Evolutionary conservation across 2,888 invertebrate species (phyloP), one percentile per base, ranked within the genome.

Genomic region (Tenthredo livida): DNA sequence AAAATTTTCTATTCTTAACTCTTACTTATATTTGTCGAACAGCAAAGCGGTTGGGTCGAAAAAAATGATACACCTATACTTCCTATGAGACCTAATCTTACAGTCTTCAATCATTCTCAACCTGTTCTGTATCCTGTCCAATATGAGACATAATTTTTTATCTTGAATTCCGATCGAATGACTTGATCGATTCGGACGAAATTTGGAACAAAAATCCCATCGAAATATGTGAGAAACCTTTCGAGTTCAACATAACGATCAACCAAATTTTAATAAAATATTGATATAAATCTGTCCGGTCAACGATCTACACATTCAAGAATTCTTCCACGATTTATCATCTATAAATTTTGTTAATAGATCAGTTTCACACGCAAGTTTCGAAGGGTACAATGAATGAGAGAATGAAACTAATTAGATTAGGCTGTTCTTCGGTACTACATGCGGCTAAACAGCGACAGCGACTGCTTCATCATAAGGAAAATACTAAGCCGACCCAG

Each of bases 371-470:
- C 50, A 50, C 6, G 17, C 17, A 50, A 50, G 17, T 50, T 6
- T 2, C 6, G 17, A 50, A 5, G 17, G 50, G 33, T 50, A n/a
- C 17, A 50, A n/a, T n/a, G 6, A 17, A 17, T n/a, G n/a, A 50
- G n/a, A n/a, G 5, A 50, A 50, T 17, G 17, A n/a, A n/a, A 50
- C 50, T 50, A n/a, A 17, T 50, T 50, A 50, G n/a, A 50, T 50
- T 17, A n/a, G n/a, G 6, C n/a, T n/a, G 1, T 54, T 54, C 54
- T n/a, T n/a, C n/a, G 7, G n/a, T 54, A 1, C n/a, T 54, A 1
- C n/a, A 54, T n/a, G 47, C 47, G 54, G 54, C 54, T n/a, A n/a
- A 54, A n/a, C 54, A 54, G n/a, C n/a, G 54, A n/a, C 54, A 54
- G n/a, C n/a, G 54, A n/a, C 17, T 54, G 54, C 54, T 54, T n/a